Evolutionary conservation across 1,140 invertebrate genomes (phyloP).

Genomic region (Akabosia matsudoensis): DNA sequence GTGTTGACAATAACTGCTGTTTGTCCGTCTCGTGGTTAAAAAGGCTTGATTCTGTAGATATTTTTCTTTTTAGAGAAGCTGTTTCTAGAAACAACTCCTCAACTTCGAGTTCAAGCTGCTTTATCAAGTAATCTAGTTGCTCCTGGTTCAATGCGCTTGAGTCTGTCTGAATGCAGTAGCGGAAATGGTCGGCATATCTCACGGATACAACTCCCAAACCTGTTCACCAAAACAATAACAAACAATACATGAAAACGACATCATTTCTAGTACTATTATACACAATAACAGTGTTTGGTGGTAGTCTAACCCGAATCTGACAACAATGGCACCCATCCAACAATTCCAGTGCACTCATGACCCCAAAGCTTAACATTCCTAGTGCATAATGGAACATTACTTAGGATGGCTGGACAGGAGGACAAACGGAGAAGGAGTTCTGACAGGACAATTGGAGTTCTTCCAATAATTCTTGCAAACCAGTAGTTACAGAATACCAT

Average conservation of each 20-base stretch:
- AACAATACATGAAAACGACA: too few species aligned
- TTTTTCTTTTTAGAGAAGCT: neutral
- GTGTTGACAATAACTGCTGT: too few species aligned
- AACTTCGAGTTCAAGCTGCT: neutral
- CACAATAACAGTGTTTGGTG: too few species aligned
- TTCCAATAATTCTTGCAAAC: neutral
- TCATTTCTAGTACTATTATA: too few species aligned
- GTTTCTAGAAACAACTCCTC: neutral
- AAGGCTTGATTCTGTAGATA: neutral
- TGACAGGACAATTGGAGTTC: neutral
- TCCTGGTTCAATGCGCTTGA: neutral
- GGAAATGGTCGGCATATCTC: neutral
- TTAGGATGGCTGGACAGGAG: neutral
- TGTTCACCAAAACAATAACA: neutral
- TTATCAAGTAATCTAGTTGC: neutral
- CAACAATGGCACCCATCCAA: conserved; percentile 1
- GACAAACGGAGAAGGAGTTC: neutral
- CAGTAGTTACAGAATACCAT: neutral
- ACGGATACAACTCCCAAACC: neutral
- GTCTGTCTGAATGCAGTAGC: neutral
- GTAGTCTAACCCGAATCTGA: neutral
- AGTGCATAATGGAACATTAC: conserved; percentile 1
- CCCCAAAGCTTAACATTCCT: conserved; percentile 2
- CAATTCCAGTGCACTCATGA: neutral
- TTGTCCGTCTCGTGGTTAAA: neutral